Conservation (phyloP, 2,888 invertebrate species). For the Drosophila falleni region DNA sequence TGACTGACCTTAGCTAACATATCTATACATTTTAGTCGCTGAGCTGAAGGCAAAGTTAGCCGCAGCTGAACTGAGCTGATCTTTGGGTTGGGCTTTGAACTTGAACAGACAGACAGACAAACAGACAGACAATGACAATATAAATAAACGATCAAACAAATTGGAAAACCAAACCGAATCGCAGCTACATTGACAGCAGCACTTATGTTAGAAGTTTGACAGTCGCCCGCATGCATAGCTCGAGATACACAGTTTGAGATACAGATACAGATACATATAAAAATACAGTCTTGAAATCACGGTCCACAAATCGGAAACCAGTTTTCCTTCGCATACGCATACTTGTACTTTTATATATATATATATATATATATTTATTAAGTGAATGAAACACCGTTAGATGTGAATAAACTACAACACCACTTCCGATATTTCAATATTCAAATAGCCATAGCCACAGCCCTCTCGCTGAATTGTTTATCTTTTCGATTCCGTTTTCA, state of each 20-base stretch:
- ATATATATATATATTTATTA: no score
- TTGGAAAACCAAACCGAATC: slow-evolving; percentile 62
- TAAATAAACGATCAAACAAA: slow-evolving; percentile 47
- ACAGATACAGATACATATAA: slow-evolving; percentile 15
- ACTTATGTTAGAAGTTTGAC: slow-evolving; percentile 60
- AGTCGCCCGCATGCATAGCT: slow-evolving; percentile 61
- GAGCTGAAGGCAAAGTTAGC: slow-evolving; percentile 46
- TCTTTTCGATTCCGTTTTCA: slow-evolving; percentile 50
- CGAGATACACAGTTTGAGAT: slow-evolving; percentile 23
- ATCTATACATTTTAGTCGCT: slow-evolving; percentile 37
- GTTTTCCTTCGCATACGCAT: slow-evolving; percentile 67
- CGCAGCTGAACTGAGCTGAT: slow-evolving; percentile 29
- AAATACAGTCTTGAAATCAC: slow-evolving; percentile 28
- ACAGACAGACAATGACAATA: slow-evolving; percentile 19
- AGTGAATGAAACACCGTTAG: slow-evolving; percentile 64
- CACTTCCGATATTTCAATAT: slow-evolving; percentile 59
- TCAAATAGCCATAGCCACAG: slow-evolving; percentile 19
- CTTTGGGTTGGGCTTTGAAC: slow-evolving; percentile 79
- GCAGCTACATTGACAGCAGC: slow-evolving; percentile 22
- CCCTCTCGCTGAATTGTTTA: slow-evolving; percentile 38
- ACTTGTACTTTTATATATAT: slow-evolving; percentile 17
- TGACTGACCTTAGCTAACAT: slow-evolving; percentile 77
- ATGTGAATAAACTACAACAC: slow-evolving; percentile 66
- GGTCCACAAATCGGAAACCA: slow-evolving; percentile 57
- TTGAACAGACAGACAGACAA: slow-evolving; percentile 56